phyloP scores from a whole-genome alignment of 2,113 vertebrate genomes.

The Vidua macroura region DNA sequence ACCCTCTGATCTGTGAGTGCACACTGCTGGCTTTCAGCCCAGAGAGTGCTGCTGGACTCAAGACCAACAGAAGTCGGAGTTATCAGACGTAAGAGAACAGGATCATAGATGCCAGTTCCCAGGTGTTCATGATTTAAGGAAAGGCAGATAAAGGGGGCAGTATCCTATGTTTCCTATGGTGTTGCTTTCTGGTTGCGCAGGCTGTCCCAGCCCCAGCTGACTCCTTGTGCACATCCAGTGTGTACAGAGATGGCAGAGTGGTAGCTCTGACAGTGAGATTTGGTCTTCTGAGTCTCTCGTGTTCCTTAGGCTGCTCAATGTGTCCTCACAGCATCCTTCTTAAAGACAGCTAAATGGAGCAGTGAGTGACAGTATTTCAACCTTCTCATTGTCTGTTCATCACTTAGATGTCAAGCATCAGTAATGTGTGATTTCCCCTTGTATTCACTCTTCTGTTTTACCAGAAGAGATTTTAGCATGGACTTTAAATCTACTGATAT shows the following conservation, averaged over 20 bases:
- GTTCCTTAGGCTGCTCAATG: background rate
- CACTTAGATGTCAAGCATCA: background rate
- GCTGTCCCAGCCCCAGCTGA: background rate
- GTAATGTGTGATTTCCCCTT: background rate
- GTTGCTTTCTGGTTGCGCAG: background rate
- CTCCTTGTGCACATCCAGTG: background rate
- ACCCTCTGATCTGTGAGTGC: background rate
- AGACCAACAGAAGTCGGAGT: background rate
- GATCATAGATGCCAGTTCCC: background rate
- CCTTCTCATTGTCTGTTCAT: background rate
- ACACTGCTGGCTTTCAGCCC: background rate
- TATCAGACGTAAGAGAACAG: background rate
- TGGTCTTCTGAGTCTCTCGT: accelerated
- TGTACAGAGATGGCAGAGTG: background rate
- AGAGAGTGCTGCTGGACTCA: background rate
- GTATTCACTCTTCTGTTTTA: background rate
- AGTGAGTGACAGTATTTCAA: background rate
- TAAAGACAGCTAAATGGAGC: background rate
- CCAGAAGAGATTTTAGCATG: background rate
- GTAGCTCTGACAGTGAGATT: background rate
- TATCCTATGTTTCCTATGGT: background rate
- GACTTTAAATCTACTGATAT: too few relatives aligned
- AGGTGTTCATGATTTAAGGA: background rate
- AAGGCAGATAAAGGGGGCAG: background rate
- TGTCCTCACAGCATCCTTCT: background rate